A percentile compares a stretch with the other conserved stretches of the same genome.
phyloP scores from a whole-genome alignment of 2,113 vertebrate genomes.

The Sphyrna mokarran region DNA sequence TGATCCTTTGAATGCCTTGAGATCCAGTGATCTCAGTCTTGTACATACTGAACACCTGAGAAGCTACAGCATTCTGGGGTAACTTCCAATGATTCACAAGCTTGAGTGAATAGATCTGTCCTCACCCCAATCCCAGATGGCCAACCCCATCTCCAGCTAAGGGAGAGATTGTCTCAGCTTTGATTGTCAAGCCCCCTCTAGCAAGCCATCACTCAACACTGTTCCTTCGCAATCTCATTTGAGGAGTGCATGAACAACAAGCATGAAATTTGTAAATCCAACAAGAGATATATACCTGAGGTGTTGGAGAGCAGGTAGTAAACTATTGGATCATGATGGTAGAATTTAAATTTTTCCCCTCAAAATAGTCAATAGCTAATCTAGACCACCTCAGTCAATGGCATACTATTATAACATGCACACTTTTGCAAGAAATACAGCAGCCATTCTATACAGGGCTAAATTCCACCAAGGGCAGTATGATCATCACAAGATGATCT shows the following conservation, averaged over 20 bases:
- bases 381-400: background rate
- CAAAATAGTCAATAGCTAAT: background rate
- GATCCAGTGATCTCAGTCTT: too few relatives aligned
- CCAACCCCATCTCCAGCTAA: too few relatives aligned
- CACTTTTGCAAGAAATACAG: too few relatives aligned
- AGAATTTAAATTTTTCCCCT: background rate
- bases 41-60: too few relatives aligned
- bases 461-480: background rate
- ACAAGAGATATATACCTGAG: background rate
- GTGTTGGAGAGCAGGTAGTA: background rate
- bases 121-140: too few relatives aligned
- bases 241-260: background rate
- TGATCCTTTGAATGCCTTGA: too few relatives aligned
- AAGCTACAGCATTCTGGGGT: too few relatives aligned
- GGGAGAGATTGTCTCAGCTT: too few relatives aligned
- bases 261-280: background rate
- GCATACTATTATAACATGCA: too few relatives aligned
- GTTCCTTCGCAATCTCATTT: background rate
- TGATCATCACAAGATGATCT: background rate
- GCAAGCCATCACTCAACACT: background rate
- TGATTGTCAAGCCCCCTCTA: background rate
- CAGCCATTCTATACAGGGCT: background rate
- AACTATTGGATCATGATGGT: background rate
- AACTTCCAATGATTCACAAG: too few relatives aligned
- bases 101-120: too few relatives aligned